Evolutionary conservation across 2,113 vertebrate genomes (phyloP), one percentile per base, ranked within the genome.

Genomic region (Clarias magur): DNA sequence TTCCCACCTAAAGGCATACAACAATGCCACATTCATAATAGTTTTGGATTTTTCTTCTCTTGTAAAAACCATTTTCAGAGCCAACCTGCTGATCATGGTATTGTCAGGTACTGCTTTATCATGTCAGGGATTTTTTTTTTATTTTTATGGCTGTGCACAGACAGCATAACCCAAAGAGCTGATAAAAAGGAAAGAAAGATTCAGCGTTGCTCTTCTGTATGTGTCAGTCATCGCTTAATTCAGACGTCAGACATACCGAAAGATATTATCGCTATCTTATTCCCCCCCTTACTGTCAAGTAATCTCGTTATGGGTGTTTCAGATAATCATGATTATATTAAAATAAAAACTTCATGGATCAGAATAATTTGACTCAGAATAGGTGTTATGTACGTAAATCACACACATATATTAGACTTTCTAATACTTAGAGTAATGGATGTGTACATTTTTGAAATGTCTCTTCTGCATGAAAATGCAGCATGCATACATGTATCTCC

Each of bases 241-340:
- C 86, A 72, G 73, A 88, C 53, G 59, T 86, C 84, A 88, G 83
- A 89, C 82, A 70, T 85, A 79, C 53, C 62, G 76, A 70, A 87
- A 62, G n/a, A 81, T 60, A 27, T 13, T 75, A 78, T 79, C 53
- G 27, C 15, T 53, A 68, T 60, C 76, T 67, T 76, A 30, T 84
- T 82, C 80, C 67, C 68, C 34, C 54, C 76, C 13, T 68, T 57
- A 68, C 62, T 63, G 38, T 54, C 42, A 70, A 38, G 15, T 83
- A 83, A 79, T 88, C 80, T 42, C 56, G 60, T 62, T 83, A 86
- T 80, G 75, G 48, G 27, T 62, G 57, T 80, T 84, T 84, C 53
- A 78, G 60, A 89, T 86, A 21, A 87, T 80, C 42, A 34, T 83
- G 72, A 79, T 88, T 78, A 86, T 75, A 30, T 87, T 85, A n/a